These are phyloP conservation scores for Myodes glareolus DNA, from an alignment of 2,113 vertebrate genomes.

Conservation along the genomic window DNA sequence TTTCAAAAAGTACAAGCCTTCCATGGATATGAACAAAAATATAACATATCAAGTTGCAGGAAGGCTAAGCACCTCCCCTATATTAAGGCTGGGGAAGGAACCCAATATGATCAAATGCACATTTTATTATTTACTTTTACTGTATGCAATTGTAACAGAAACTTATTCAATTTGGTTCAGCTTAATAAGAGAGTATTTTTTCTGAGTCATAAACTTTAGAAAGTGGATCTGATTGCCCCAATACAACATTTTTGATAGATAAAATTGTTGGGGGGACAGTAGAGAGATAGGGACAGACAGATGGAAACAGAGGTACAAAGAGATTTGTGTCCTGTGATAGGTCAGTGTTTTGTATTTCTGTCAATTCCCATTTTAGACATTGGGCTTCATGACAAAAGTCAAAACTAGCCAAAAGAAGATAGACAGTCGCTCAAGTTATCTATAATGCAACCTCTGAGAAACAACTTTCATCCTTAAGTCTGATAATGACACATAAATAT, in stretches of 20 bases:
- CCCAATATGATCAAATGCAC: no score
- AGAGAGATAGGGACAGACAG: neutral
- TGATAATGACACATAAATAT: neutral
- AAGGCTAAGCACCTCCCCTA: no score
- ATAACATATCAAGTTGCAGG: no score
- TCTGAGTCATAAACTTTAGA: neutral
- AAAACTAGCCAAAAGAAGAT: neutral
- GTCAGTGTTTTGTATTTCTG: neutral
- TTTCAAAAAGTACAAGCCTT: no score
- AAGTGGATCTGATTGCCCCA: neutral
- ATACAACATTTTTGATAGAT: neutral
- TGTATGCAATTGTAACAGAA: neutral
- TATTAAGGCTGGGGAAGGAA: no score
- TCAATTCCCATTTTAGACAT: constrained; percentile 5
- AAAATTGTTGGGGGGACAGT: neutral
- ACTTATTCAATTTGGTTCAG: neutral
- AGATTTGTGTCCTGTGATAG: neutral
- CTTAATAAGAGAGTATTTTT: neutral
- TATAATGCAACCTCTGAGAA: neutral
- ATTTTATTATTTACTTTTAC: neutral
- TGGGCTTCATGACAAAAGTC: neutral
- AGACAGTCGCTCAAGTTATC: neutral
- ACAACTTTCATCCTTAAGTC: neutral
- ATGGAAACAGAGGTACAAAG: neutral
- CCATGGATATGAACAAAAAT: no score